Percentiles rank a stretch among this genome's conserved stretches.
These are phyloP conservation scores for Felis catus DNA, from an alignment of 2,113 vertebrate genomes.

Conservation along the genomic window DNA sequence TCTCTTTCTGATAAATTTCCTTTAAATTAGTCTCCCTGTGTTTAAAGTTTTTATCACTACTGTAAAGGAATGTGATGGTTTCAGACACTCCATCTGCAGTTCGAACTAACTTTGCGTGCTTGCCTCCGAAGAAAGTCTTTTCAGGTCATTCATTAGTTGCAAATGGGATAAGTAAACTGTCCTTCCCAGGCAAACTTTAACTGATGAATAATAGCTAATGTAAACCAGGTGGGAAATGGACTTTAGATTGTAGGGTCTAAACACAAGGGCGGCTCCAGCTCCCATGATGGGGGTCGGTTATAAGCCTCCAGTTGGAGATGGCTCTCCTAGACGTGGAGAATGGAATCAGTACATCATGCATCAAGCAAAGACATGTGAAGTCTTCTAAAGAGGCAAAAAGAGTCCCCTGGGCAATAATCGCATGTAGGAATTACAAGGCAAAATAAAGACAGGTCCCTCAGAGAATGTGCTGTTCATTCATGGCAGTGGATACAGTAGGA, in stretches of 20 bases:
- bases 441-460: not conserved
- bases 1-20: not conserved
- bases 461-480: not conserved
- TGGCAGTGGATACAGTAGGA: not conserved
- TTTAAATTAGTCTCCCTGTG: not conserved
- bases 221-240: not conserved
- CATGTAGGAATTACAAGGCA: not conserved
- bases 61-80: not conserved
- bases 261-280: not conserved
- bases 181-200: not conserved
- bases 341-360: not conserved
- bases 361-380: not conserved
- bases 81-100: not conserved
- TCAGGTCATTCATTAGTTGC: not conserved
- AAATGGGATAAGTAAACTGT: not conserved
- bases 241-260: not conserved
- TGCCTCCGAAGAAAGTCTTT: not conserved
- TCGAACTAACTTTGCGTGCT: not conserved
- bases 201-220: not conserved
- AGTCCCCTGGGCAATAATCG: too few relatives aligned
- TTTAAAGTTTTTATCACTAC: not conserved
- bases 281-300: not conserved
- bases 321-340: not conserved
- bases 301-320: not conserved
- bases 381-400: not conserved